Conservation (phyloP, 1,140 invertebrate genomes). For the Choristoneura fumiferana region DNA sequence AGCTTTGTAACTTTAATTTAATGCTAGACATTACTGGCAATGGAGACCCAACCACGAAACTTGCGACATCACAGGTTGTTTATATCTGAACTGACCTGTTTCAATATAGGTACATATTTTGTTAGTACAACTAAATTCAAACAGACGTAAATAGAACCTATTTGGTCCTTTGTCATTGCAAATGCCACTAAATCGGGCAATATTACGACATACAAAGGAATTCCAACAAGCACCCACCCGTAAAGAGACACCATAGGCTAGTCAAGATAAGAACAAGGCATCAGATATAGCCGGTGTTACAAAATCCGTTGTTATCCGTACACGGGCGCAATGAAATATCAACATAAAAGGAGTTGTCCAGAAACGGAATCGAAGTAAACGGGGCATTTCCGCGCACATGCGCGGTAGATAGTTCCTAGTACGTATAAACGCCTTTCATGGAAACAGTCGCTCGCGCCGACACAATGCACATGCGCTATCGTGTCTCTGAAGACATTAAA, state of each 20-base stretch:
- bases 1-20: conserved; percentile 27
- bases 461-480: background rate
- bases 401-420: conserved; percentile 30
- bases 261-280: background rate
- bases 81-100: conserved; percentile 16
- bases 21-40: conserved; percentile 7
- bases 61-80: background rate
- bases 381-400: conserved; percentile 50
- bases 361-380: conserved; percentile 53
- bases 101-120: conserved; percentile 17
- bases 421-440: conserved; percentile 35
- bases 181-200: conserved; percentile 31
- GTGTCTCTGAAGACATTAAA: background rate
- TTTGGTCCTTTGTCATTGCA: no score
- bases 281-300: conserved; percentile 48
- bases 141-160: no score
- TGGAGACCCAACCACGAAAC: background rate
- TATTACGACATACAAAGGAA: conserved; percentile 35
- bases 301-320: conserved; percentile 46
- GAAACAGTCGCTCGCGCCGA: conserved; percentile 25
- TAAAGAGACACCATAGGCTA: conserved; percentile 38
- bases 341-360: conserved; percentile 54
- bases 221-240: conserved; percentile 28
- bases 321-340: conserved; percentile 40
- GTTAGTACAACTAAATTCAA: no score